These are phyloP conservation scores for Troides aeacus DNA, from an alignment of 2,888 invertebrate genomes.

Conservation along the genomic window DNA sequence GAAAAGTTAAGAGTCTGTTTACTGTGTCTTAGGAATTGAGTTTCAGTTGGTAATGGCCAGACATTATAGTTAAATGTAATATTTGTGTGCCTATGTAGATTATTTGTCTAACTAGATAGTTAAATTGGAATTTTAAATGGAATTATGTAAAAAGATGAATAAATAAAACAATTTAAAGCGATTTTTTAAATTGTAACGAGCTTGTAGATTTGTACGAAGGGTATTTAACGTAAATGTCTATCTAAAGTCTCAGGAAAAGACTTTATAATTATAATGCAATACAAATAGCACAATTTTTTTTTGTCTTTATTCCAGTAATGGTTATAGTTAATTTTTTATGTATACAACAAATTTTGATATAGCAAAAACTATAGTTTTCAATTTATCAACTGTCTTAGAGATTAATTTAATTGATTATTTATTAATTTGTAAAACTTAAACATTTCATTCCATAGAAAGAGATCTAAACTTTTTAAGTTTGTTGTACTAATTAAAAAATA, in stretches of 20 bases:
- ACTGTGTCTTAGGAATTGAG: not conserved
- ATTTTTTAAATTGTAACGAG: conserved; percentile 54
- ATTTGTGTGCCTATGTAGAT: conserved; percentile 73
- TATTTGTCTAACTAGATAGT: conserved; percentile 60
- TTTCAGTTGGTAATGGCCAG: conserved; percentile 6
- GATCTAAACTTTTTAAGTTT: not conserved
- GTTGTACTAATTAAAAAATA: not conserved
- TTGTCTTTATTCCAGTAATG: not conserved
- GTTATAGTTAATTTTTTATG: not conserved
- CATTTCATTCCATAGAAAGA: not conserved
- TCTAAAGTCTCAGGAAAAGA: conserved; percentile 7
- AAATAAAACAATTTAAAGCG: conserved; percentile 47
- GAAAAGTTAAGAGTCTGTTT: no score
- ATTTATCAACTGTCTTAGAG: not conserved
- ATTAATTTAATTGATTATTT: not conserved
- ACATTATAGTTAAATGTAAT: conserved; percentile 43
- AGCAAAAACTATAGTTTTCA: not conserved
- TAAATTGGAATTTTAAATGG: conserved; percentile 52
- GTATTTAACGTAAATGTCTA: conserved; percentile 26
- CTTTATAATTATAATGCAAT: not conserved
- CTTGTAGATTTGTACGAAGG: conserved; percentile 51
- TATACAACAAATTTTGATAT: not conserved
- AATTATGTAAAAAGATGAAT: conserved; percentile 50
- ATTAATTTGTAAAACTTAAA: not conserved
- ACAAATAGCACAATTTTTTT: not conserved